Evolutionary conservation across 2,888 invertebrate genomes (phyloP), one percentile per base, ranked within the genome.

Genomic region (Brenthis ino): DNA sequence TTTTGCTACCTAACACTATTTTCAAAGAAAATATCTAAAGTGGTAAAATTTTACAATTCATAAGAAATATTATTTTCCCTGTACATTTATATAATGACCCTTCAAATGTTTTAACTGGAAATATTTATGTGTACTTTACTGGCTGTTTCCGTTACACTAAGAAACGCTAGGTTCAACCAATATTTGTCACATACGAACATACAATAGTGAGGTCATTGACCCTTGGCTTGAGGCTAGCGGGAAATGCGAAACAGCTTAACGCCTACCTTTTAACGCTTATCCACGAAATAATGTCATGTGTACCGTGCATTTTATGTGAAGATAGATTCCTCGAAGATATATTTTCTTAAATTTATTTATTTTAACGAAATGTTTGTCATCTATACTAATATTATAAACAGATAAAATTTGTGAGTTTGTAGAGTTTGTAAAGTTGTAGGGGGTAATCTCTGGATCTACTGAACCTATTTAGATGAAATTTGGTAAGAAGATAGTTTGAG

Each of bases 191-290:
- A 82, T 79, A 80, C 79, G 76, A 74, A 79, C 77, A 77, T 72
- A 77, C 76, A 80, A 81, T 77, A 71, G 75, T 48, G 77, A 71
- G 84, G 84, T 85, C 83, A 75, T 71, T 79, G 84, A 81, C 84
- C 82, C 77, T 73, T 73, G 13, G 50, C 24, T 33, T 56, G 54
- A 16, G 48, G 71, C 74, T 83, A 83, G 82, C 85, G 83, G 82
- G 79, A 82, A 69, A 77, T 76, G 60, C 48, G 14, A 67, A 66
- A 66, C 33, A 54, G 55, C 61, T 43, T 57, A 43, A 63, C 67
- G 55, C 56, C 61, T 67, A 37, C 50, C 48, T 53, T 67, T 67
- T 67, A 67, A 67, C 61, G 51, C 28, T 50, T 51, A 55, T 50
- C 50, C 56, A 63, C 67, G 56, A 67, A 67, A 67, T 67, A 60